Percentiles rank a stretch among this genome's conserved stretches.
Conservation (phyloP, 2,888 invertebrate species). For the Nephrotoma flavescens region DNA sequence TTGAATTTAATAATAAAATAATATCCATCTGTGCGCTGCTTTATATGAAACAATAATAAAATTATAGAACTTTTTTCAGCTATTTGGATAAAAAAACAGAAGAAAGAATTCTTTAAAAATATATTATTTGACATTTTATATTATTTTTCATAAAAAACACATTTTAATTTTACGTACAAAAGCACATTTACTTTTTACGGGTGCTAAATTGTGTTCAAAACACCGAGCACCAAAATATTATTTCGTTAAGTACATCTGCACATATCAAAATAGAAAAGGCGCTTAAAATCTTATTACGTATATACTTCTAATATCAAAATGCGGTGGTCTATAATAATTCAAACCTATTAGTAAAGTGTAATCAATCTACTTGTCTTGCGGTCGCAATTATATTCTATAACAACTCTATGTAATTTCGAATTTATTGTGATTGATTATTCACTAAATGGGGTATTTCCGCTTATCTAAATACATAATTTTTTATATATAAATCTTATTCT, state of each 20-base stretch:
- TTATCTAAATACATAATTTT: not conserved
- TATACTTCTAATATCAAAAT: not conserved
- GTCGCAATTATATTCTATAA: not conserved
- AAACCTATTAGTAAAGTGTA: not conserved
- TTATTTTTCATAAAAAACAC: not conserved
- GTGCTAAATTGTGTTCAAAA: no score
- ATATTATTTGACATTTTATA: not conserved
- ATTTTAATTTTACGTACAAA: not conserved
- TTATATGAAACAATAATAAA: not conserved
- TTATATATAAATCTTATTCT: not conserved
- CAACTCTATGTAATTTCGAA: not conserved
- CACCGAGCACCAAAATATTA: no score
- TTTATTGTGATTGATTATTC: not conserved
- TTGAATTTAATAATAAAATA: not conserved
- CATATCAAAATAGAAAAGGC: no score
- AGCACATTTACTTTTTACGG: not conserved
- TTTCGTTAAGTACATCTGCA: no score
- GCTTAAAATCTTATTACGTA: not conserved
- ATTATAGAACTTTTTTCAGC: not conserved
- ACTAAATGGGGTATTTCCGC: not conserved
- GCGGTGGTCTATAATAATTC: not conserved
- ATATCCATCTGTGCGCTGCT: not conserved
- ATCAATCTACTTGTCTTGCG: not conserved
- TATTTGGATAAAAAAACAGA: not conserved
- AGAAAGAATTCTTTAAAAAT: not conserved